Evolutionary conservation across 1,140 invertebrate species (phyloP), one percentile per base, ranked within the genome.

Genomic region (Whitmania pigra): DNA sequence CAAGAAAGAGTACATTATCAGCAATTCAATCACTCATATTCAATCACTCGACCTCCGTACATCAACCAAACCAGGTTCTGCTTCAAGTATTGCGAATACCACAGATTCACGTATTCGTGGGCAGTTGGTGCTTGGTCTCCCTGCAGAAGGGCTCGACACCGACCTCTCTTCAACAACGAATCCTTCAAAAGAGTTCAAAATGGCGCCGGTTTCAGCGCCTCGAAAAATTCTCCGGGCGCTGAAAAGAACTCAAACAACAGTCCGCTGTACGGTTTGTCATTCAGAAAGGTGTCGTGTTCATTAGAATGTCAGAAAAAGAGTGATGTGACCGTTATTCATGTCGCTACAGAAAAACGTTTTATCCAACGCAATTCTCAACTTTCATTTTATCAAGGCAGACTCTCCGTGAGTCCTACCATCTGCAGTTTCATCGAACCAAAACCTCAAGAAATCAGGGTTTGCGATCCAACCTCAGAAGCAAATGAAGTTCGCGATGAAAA

Each of bases 41-140:
- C 43, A 49, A 49, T 49, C 43, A 49, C 2, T 49, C 9, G 15
- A 49, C 9, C 43, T 1, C 15, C 43, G 11, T 49, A 49, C 43
- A 13, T 49, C 9, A 49, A 49, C 43, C 43, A 49, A 49, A 49
- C 43, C 0, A 49, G 9, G 43, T 49, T 49, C 29, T 73, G 73
- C 53, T 73, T 73, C 69, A 69, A 63, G 5, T 54, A 71, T 40
- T 73, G 73, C 57, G 69, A 73, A 54, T 63, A 63, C 55, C 73
- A 73, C 69, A 54, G 40, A 7, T 63, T 63, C 69, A 71, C 60
- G 36, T 73, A 69, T n/a, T 31, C 22, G n/a, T 73, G 72, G 72
- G 53, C 40, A 20, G 36, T 54, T 11, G 72, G 68, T 53, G 43
- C 67, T 18, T 73, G 72, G 72, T 69, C 67, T n/a, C 11, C 27